These are phyloP conservation scores for Lacerta viridis DNA, from an alignment of 2,797 vertebrate genomes.

Conservation along the genomic window DNA sequence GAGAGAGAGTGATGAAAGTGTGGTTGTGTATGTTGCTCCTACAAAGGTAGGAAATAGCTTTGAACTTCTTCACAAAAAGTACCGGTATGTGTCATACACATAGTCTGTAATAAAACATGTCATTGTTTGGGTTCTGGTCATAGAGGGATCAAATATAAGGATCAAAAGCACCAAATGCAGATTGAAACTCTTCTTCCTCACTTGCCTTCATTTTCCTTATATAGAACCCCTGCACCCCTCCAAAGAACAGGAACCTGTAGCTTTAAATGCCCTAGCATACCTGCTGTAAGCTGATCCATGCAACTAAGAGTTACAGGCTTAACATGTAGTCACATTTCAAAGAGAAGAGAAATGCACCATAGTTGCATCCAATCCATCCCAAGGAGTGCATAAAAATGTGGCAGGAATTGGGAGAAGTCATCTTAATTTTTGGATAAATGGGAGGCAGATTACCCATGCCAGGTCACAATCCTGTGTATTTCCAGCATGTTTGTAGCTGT, in stretches of 20 bases:
- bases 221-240: neutral
- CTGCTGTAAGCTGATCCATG: neutral
- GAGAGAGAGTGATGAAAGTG: conserved; percentile 70
- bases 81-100: neutral
- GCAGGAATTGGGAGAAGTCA: neutral
- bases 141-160: neutral
- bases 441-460: no score
- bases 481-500: no score
- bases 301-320: neutral
- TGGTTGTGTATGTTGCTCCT: conserved; percentile 80
- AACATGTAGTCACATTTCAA: no score
- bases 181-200: neutral
- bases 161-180: neutral
- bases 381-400: neutral
- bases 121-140: neutral
- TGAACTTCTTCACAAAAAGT: neutral
- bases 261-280: neutral
- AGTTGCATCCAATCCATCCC: no score
- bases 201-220: neutral
- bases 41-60: conserved; percentile 74
- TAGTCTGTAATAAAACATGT: neutral
- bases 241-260: neutral
- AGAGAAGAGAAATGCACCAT: no score
- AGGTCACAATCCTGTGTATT: no score
- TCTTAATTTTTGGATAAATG: neutral